Evolutionary conservation across 35 echinoderm and acorn worm genomes (phyloP).

Genomic region (Chiridota heheva): DNA sequence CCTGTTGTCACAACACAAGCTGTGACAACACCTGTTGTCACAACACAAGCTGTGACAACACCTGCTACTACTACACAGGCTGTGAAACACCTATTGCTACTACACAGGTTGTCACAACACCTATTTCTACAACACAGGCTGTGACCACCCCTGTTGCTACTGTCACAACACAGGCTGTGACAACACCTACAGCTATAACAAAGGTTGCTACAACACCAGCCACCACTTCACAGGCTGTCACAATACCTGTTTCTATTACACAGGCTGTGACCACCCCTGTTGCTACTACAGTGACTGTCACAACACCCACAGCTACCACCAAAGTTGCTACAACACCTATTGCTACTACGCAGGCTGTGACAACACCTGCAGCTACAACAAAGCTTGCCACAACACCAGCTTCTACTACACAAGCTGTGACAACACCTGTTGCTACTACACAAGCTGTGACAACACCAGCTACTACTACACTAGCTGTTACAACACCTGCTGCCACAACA

Average conservation of each 20-base stretch:
- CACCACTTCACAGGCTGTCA: no score
- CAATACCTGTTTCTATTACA: not conserved
- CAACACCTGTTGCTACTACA: not conserved
- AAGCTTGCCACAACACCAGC: not conserved
- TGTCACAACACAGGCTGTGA: not conserved
- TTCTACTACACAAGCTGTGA: not conserved
- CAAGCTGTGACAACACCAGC: not conserved
- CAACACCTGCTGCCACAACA: not conserved
- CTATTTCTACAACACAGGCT: not conserved
- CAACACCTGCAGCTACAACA: constrained; percentile 23
- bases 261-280: not conserved
- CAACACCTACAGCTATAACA: not conserved
- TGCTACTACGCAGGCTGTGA: not conserved
- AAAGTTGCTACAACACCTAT: no score
- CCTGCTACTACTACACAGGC: not conserved
- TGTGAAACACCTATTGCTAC: not conserved
- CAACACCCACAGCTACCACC: no score
- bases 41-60: constrained; percentile 10
- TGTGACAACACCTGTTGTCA: not conserved
- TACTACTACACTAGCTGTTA: not conserved
- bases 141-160: not conserved
- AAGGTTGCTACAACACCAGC: not conserved
- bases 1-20: not conserved
- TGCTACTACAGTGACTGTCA: constrained; percentile 7
- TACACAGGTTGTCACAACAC: not conserved